Percentiles rank a stretch among this genome's conserved stretches.
These are phyloP conservation scores for Haliaeetus leucogaster DNA, from an alignment of 2,113 vertebrate genomes.

Conservation along the genomic window DNA sequence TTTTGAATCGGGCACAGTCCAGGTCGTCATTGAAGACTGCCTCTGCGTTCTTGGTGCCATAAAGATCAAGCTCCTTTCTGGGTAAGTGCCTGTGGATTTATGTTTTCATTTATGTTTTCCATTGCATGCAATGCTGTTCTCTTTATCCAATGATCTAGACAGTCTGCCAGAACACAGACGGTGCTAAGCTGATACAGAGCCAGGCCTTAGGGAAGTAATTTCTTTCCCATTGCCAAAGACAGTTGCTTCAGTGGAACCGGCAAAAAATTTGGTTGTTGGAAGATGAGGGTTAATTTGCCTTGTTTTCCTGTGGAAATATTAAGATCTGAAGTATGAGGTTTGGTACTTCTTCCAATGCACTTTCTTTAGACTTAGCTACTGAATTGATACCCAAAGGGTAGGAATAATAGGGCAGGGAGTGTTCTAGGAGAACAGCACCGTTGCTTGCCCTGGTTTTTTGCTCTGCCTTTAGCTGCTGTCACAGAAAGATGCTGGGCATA, in stretches of 20 bases:
- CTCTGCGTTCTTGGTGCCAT: neutral
- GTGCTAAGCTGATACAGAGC: neutral
- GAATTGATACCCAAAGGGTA: neutral
- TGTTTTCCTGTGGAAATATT: neutral
- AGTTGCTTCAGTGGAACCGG: neutral
- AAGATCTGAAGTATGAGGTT: neutral
- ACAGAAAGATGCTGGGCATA: neutral
- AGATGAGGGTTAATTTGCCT: neutral
- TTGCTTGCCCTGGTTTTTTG: neutral
- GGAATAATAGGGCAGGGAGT: neutral
- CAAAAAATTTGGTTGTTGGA: neutral
- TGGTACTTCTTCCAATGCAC: neutral
- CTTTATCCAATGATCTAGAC: neutral
- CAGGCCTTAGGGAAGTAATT: neutral
- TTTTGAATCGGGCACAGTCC: constrained; percentile 4
- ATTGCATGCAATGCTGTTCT: neutral
- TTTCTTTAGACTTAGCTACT: neutral
- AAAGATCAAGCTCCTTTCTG: constrained; percentile 15
- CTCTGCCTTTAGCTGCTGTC: neutral
- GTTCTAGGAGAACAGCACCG: neutral
- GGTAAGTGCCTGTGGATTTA: neutral
- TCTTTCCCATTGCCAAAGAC: neutral
- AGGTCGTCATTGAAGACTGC: constrained; percentile 38
- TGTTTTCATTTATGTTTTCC: neutral
- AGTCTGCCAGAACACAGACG: neutral